Evolutionary conservation across 2,113 vertebrate genomes (phyloP).

Genomic region (Tyto alba): DNA sequence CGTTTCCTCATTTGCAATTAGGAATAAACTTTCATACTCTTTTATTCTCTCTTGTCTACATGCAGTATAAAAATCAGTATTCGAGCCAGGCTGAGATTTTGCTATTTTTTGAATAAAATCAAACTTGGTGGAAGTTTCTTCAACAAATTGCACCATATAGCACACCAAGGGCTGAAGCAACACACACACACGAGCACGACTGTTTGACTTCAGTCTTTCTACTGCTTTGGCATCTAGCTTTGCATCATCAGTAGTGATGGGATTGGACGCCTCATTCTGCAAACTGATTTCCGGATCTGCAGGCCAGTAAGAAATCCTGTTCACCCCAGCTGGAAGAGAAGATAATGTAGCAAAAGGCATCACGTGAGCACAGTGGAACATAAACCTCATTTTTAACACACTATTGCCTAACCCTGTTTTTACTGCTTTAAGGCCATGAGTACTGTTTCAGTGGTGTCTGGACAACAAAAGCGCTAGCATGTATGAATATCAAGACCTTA

Average conservation of each 20-base stretch:
- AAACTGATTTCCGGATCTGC: conserved; percentile 92
- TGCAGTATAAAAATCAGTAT: conserved; percentile 75
- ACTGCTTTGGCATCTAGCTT: conserved; percentile 84
- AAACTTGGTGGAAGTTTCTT: conserved; percentile 83
- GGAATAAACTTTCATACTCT: conserved; percentile 79
- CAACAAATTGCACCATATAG: conserved; percentile 83
- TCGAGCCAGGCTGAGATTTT: conserved; percentile 61
- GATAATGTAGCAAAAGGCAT: conserved; percentile 9
- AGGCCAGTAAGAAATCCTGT: conserved; percentile 93
- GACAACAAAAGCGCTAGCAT: neutral
- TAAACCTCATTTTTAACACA: neutral
- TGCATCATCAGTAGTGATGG: conserved; percentile 75
- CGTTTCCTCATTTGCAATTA: conserved; percentile 73
- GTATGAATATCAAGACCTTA: neutral
- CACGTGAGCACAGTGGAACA: neutral
- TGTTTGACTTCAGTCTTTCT: conserved; percentile 90
- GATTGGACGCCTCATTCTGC: conserved; percentile 33
- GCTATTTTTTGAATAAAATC: conserved; percentile 85
- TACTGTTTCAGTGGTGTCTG: neutral
- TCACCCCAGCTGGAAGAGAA: conserved; percentile 85
- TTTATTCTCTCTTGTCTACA: conserved; percentile 79
- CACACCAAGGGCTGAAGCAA: conserved; percentile 83
- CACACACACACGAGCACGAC: conserved; percentile 85
- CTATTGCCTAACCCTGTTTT: neutral
- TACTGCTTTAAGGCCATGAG: neutral